These are phyloP conservation scores for Trididemnum miniatum DNA, from an alignment of 23 tunicate genomes.

Conservation along the genomic window DNA sequence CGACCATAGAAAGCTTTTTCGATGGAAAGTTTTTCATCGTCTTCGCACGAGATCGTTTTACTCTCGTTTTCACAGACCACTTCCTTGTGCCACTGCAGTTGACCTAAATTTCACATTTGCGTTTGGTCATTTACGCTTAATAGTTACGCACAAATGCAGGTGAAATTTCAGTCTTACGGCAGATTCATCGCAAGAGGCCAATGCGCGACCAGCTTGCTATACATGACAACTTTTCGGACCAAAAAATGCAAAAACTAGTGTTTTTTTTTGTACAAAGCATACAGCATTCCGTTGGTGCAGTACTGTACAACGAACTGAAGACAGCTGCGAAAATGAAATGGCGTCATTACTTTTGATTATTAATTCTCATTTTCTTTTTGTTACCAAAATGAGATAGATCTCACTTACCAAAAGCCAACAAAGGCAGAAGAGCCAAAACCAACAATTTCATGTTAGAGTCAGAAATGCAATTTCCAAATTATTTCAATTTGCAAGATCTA, in stretches of 20 bases:
- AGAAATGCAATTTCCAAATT: no score
- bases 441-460: constrained; percentile 17
- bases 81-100: constrained; percentile 7
- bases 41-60: not conserved
- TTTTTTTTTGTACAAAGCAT: no score
- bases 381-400: not conserved
- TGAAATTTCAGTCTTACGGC: no score
- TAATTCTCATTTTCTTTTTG: not conserved
- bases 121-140: no score
- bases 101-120: not conserved
- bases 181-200: no score
- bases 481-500: no score
- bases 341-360: not conserved
- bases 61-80: constrained; percentile 19
- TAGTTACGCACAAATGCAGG: no score
- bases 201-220: no score
- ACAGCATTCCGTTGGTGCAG: no score
- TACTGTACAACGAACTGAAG: not conserved
- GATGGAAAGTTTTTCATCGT: not conserved
- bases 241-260: no score
- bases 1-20: constrained; percentile 24
- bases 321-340: not conserved
- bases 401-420: constrained; percentile 6
- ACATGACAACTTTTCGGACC: no score
- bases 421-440: constrained; percentile 12